Percentiles rank a stretch among this genome's conserved stretches.
Conservation (phyloP, 2,888 invertebrate species). For the Drosophila mimetica region DNA sequence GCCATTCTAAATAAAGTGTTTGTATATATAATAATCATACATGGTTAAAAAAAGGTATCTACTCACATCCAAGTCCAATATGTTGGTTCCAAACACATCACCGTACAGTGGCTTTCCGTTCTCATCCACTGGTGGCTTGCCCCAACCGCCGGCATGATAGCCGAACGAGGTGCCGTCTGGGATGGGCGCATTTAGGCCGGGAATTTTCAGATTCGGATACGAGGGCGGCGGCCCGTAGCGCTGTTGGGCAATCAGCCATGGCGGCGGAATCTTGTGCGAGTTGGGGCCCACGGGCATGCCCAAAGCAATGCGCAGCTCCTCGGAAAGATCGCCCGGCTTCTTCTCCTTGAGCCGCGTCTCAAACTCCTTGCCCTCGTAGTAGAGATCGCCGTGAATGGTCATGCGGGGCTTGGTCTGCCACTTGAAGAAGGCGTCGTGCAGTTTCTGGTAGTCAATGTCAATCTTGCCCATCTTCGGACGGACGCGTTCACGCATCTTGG, state of each 20-base stretch:
- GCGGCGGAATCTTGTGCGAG: slow-evolving; percentile 95
- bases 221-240: slow-evolving; percentile 98
- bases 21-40: not conserved
- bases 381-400: slow-evolving; percentile 99
- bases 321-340: slow-evolving; percentile 98
- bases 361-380: slow-evolving; percentile 99
- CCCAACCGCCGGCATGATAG: slow-evolving; percentile 99
- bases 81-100: slow-evolving; percentile 97
- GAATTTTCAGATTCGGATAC: slow-evolving; percentile 98
- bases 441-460: slow-evolving; percentile 99
- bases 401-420: slow-evolving; percentile 99
- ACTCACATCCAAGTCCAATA: slow-evolving; percentile 89
- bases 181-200: slow-evolving; percentile 98
- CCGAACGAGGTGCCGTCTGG: slow-evolving; percentile 99
- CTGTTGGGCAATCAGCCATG: slow-evolving; percentile 91
- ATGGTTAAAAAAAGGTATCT: fast-evolving
- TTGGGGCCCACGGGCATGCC: slow-evolving; percentile 99
- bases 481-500: slow-evolving; percentile 98
- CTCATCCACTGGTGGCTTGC: slow-evolving; percentile 99
- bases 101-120: slow-evolving; percentile 98
- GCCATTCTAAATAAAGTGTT: slow-evolving; percentile 85
- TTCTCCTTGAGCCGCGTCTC: slow-evolving; percentile 99
- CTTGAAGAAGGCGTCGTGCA: slow-evolving; percentile 99
- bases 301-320: slow-evolving; percentile 97
- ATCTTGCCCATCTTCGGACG: slow-evolving; percentile 99